phyloP scores from a whole-genome alignment of 1,140 invertebrate species.

The Psilanteris sp. region DNA sequence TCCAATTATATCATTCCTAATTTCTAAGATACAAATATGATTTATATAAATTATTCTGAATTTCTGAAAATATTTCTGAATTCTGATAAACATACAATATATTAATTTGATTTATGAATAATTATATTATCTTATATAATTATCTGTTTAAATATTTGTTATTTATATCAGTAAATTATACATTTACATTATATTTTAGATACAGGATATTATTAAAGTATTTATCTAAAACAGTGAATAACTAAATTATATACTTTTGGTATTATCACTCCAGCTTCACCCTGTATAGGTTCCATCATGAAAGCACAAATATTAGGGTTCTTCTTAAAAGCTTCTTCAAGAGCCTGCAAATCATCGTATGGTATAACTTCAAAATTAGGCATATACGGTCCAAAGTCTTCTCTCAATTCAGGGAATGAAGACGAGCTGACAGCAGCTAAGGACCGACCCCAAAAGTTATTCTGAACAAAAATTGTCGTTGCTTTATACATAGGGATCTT shows the following conservation, averaged over 20 bases:
- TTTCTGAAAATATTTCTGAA: too few relatives aligned
- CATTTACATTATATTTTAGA: too few relatives aligned
- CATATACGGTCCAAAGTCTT: constrained; percentile 89
- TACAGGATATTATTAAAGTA: too few relatives aligned
- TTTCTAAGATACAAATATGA: too few relatives aligned
- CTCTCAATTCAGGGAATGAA: constrained; percentile 85
- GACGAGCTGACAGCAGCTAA: constrained; percentile 89
- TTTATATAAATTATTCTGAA: too few relatives aligned
- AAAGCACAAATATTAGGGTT: constrained; percentile 83
- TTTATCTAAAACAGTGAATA: too few relatives aligned
- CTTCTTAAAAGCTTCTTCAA: constrained; percentile 36
- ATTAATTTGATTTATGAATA: too few relatives aligned
- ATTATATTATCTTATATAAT: too few relatives aligned
- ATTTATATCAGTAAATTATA: too few relatives aligned
- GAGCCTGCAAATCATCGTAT: constrained; percentile 75
- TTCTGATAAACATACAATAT: too few relatives aligned
- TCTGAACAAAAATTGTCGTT: constrained; percentile 86
- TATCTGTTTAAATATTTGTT: too few relatives aligned
- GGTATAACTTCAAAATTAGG: constrained; percentile 87
- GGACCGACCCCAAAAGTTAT: constrained; percentile 92
- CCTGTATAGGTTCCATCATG: constrained; percentile 93
- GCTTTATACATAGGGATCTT: constrained; percentile 86
- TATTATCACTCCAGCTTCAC: constrained; percentile 89
- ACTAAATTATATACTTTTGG: constrained; percentile 77
- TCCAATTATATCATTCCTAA: too few relatives aligned